Conservation (phyloP, 2,888 invertebrate genomes). For the Temnothorax ravouxi region DNA sequence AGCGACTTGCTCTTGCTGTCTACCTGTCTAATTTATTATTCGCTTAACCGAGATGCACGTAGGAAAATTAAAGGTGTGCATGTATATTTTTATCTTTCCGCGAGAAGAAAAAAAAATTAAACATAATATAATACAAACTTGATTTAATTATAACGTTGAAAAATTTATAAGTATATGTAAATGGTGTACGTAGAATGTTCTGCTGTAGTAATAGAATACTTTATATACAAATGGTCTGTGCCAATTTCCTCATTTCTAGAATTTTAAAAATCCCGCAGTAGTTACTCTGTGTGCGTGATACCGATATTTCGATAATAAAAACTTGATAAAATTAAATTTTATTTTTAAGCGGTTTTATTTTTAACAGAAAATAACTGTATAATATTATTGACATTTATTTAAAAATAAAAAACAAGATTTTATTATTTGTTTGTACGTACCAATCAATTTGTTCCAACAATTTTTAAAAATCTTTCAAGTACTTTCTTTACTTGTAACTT, state of each 20-base stretch:
- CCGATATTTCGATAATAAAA: background rate
- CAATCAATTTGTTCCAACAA: background rate
- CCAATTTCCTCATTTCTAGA: background rate
- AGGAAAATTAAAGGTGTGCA: conserved; percentile 23
- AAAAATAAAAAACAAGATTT: background rate
- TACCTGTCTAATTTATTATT: conserved; percentile 31
- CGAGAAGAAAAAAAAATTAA: background rate
- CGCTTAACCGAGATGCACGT: conserved; percentile 24
- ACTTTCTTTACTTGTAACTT: background rate
- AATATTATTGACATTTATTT: background rate
- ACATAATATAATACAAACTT: background rate
- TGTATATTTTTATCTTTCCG: conserved; percentile 23
- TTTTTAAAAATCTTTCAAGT: background rate
- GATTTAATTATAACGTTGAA: background rate
- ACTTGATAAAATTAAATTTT: background rate
- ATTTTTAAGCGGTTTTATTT: conserved; percentile 9
- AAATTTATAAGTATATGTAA: conserved; percentile 25
- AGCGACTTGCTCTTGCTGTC: conserved; percentile 19
- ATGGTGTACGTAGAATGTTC: background rate
- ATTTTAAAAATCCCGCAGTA: background rate
- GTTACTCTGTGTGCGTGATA: background rate
- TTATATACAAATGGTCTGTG: background rate
- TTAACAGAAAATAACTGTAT: background rate
- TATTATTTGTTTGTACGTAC: background rate
- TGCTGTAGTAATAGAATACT: background rate